Evolutionary conservation across 2,797 vertebrate species (phyloP), one percentile per base, ranked within the genome.

Genomic region (Poecilia wingei): DNA sequence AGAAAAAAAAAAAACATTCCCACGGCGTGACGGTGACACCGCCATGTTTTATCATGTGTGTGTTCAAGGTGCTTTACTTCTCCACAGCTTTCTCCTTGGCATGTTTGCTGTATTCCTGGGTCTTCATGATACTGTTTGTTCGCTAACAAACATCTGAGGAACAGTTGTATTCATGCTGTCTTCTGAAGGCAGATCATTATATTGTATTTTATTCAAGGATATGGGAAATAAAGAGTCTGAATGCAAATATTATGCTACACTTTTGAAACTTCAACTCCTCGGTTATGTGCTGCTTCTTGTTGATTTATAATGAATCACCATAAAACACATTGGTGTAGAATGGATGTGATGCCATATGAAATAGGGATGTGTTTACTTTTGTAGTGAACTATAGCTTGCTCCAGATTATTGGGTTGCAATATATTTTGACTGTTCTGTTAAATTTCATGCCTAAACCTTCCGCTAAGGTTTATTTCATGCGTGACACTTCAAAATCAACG

Each of bases 401-500:
- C 12, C 12, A n/a, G 13, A 36, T 36, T 55, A 28, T 61, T 45
- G 59, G 41, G 49, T 51, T 53, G 6, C 51, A 53, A 28, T 70
- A 51, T 28, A 51, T 28, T 28, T 31, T 69, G 28, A 46, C 57
- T 59, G 22, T 20, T 79, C 36, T 75, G 5, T 70, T 47, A 75
- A 39, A 22, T 53, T 20, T 84, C 25, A 72, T 78, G 57, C 12
- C 59, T 82, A 43, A 77, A 36, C 47, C 25, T 75, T 53, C 70
- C 31, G 3, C 64, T 45, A 28, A 49, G 28, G 73, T 61, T 79
- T 74, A 72, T 18, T 45, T 61, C 4, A 79, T 69, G 73, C 55
- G 72, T 72, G 79, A n/a, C 78, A 20, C 43, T 20, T 78, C 71
- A 76, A 20, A 39, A 41, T 78, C 39, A 74, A 1, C 71, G 43